Conservation (phyloP, 2,797 vertebrate genomes). For the Hydrolagus colliei region DNA sequence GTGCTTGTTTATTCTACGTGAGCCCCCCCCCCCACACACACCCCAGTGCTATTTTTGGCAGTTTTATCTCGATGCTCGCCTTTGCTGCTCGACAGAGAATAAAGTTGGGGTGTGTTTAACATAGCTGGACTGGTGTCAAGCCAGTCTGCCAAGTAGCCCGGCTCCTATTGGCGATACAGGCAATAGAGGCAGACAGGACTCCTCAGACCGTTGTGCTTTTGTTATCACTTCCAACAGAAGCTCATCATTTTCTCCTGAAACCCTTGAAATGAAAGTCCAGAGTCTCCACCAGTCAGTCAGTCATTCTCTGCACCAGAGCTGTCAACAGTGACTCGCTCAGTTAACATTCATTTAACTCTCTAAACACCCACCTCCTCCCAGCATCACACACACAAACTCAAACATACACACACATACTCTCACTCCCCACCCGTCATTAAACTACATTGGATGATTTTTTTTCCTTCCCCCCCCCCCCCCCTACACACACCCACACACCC, state of each 20-base stretch:
- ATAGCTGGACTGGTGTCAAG: not conserved
- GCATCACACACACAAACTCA: not conserved
- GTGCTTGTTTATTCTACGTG: no score
- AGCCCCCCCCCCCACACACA: no score
- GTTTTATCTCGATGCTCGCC: not conserved
- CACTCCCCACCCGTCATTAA: not conserved
- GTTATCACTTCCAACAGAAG: not conserved
- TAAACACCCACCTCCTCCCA: no score
- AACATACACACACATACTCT: no score
- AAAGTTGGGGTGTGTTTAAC: not conserved
- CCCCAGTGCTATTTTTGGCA: not conserved
- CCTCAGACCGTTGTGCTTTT: not conserved
- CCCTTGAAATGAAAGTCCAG: not conserved
- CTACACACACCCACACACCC: no score
- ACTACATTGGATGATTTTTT: not conserved
- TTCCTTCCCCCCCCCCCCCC: no score
- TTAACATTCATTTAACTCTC: no score
- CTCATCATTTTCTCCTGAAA: not conserved
- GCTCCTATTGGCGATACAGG: no score
- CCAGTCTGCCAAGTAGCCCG: no score
- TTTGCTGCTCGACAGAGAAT: not conserved
- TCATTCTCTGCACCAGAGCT: no score
- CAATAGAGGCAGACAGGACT: no score
- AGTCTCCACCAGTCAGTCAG: not conserved
- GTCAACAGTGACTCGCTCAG: no score